Percentiles rank a stretch among this genome's conserved stretches.
phyloP scores from a whole-genome alignment of 2,797 vertebrate species.

The Gymnothorax reevesii region DNA sequence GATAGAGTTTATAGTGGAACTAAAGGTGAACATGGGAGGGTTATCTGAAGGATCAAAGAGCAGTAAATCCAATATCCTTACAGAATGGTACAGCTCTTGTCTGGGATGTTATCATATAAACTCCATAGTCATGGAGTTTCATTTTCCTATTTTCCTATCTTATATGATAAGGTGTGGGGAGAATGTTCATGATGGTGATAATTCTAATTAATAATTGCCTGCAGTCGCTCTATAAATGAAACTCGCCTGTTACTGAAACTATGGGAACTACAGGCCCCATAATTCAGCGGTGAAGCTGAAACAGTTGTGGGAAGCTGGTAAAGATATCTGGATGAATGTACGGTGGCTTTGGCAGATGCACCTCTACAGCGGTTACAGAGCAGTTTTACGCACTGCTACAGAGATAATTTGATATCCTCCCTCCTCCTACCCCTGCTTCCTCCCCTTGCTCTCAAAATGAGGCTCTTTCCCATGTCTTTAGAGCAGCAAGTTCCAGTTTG shows the following conservation, averaged over 20 bases:
- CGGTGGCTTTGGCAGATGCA: not conserved
- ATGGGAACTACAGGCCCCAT: not conserved
- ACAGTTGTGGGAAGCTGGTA: not conserved
- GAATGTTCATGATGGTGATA: not conserved
- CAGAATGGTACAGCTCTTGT: not conserved
- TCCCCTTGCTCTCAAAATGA: not conserved
- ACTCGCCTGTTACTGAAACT: not conserved
- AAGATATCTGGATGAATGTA: not conserved
- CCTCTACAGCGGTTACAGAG: not conserved
- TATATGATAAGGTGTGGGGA: not conserved
- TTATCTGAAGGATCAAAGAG: too few relatives aligned
- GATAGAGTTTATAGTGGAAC: too few relatives aligned
- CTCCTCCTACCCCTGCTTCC: not conserved
- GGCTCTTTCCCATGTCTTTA: conserved; percentile 1
- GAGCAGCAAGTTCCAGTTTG: not conserved
- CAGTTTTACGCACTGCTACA: not conserved
- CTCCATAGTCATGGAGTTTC: not conserved
- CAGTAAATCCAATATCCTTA: too few relatives aligned
- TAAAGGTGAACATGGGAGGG: too few relatives aligned
- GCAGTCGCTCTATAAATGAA: not conserved
- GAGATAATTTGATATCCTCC: not conserved
- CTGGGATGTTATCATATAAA: not conserved
- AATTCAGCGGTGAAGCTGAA: not conserved
- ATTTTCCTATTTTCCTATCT: not conserved
- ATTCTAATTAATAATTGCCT: not conserved